Evolutionary conservation across 1,140 invertebrate genomes (phyloP).

Genomic region (Lepidurus arcticus): DNA sequence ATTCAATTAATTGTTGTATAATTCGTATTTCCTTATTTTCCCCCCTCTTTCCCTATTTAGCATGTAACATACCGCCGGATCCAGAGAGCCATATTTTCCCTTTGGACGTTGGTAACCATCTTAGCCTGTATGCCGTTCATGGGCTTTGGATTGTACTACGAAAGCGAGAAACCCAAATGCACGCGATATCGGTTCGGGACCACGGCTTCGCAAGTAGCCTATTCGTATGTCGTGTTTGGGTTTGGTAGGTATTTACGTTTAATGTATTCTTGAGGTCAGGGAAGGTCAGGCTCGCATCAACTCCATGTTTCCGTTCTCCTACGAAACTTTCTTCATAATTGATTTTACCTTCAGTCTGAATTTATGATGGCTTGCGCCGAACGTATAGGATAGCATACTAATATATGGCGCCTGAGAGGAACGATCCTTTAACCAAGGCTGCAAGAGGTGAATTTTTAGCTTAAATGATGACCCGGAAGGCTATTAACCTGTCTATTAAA

Average conservation of each 20-base stretch:
- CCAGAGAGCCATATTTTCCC: constrained; percentile 59
- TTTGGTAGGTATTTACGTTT: constrained; percentile 56
- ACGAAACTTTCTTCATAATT: constrained; percentile 23
- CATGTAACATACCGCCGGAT: constrained; percentile 72
- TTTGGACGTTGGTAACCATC: constrained; percentile 61
- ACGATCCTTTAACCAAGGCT: neutral
- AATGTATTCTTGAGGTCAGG: neutral
- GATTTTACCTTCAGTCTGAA: neutral
- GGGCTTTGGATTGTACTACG: constrained; percentile 72
- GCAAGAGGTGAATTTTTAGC: neutral
- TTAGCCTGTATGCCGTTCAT: constrained; percentile 68
- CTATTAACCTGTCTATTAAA: neutral
- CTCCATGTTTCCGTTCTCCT: constrained; percentile 37
- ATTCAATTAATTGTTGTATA: neutral
- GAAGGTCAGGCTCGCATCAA: neutral
- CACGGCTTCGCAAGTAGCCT: constrained; percentile 57
- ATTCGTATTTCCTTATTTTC: neutral
- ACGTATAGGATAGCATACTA: neutral
- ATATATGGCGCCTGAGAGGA: too few relatives aligned
- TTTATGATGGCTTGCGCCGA: neutral
- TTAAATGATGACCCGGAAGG: neutral
- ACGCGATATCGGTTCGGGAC: constrained; percentile 63
- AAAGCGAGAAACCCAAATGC: constrained; percentile 50
- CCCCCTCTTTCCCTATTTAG: constrained; percentile 48
- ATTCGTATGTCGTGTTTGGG: constrained; percentile 68